Percentiles rank a stretch among this genome's conserved stretches.
These are phyloP conservation scores for Trissoscelio sp. DNA, from an alignment of 2,888 invertebrate genomes.

Conservation along the genomic window DNA sequence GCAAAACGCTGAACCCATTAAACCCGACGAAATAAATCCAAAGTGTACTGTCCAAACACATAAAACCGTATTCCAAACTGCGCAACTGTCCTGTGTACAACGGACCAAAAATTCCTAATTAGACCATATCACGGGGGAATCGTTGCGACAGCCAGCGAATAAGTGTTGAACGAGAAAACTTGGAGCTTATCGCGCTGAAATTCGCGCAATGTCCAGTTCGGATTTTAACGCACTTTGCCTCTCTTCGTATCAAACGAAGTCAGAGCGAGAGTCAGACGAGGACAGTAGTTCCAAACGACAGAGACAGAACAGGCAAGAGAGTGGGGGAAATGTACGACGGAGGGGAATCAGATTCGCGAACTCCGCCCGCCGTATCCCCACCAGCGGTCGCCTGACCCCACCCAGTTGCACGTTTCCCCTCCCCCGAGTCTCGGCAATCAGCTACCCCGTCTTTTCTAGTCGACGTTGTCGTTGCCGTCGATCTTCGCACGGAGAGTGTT, in stretches of 20 bases:
- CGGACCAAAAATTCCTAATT: constrained; percentile 40
- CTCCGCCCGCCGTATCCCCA: constrained; percentile 64
- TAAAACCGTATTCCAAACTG: constrained; percentile 12
- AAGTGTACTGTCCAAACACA: constrained; percentile 14
- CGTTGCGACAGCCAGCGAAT: constrained; percentile 61
- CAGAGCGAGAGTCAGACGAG: constrained; percentile 81
- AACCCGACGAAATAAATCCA: constrained; percentile 15
- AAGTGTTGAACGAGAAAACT: constrained; percentile 74
- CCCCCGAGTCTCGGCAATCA: constrained; percentile 68
- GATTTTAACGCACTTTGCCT: constrained; percentile 64
- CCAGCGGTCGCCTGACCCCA: constrained; percentile 38
- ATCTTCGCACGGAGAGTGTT: constrained; percentile 82
- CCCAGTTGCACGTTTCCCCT: constrained; percentile 71
- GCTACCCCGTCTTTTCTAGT: constrained; percentile 68
- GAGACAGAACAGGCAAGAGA: constrained; percentile 78
- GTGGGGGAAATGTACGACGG: constrained; percentile 74
- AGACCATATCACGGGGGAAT: constrained; percentile 16
- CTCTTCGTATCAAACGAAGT: constrained; percentile 73
- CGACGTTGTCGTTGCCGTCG: constrained; percentile 72
- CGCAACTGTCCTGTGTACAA: constrained; percentile 13
- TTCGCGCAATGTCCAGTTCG: constrained; percentile 74
- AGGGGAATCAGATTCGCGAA: constrained; percentile 55
- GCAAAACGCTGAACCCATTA: constrained; percentile 2
- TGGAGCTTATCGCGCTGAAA: constrained; percentile 78
- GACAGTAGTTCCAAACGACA: constrained; percentile 81